phyloP scores from a whole-genome alignment of 2,888 invertebrate species.

The Epirrhoe alternata region DNA sequence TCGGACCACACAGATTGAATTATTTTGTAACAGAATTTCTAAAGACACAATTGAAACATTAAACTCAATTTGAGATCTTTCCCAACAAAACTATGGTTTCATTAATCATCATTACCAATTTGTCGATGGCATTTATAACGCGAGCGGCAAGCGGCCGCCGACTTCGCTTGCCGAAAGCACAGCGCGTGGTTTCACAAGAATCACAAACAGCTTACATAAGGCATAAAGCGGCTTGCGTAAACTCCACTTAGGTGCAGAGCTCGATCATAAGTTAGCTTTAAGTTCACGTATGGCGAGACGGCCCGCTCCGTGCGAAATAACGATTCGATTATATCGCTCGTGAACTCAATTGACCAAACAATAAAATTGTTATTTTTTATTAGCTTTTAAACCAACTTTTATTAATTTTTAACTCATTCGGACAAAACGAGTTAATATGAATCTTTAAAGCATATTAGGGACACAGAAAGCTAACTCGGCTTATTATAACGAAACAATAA shows the following conservation, averaged over 20 bases:
- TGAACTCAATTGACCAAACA: conserved; percentile 51
- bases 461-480: conserved; percentile 39
- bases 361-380: conserved; percentile 43
- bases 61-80: conserved; percentile 39
- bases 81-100: conserved; percentile 54
- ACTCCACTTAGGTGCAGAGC: conserved; percentile 71
- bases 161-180: conserved; percentile 63
- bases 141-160: conserved; percentile 49
- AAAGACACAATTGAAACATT: conserved; percentile 28
- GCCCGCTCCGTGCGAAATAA: conserved; percentile 61
- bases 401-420: conserved; percentile 34
- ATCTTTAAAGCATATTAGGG: conserved; percentile 34
- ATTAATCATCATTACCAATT: conserved; percentile 67
- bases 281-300: conserved; percentile 67
- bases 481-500: conserved; percentile 44
- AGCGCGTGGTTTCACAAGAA: conserved; percentile 73
- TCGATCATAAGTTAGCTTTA: conserved; percentile 70
- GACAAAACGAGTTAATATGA: conserved; percentile 29
- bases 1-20: conserved; percentile 9
- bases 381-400: conserved; percentile 35
- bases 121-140: conserved; percentile 60
- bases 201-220: conserved; percentile 79
- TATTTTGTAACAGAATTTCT: conserved; percentile 15
- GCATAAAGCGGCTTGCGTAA: conserved; percentile 70
- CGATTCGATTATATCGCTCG: conserved; percentile 58